A percentile compares a stretch with the other conserved stretches of the same genome.
Evolutionary conservation across 2,888 invertebrate genomes (phyloP).

Genomic region (Caenorhabditis sp.): DNA sequence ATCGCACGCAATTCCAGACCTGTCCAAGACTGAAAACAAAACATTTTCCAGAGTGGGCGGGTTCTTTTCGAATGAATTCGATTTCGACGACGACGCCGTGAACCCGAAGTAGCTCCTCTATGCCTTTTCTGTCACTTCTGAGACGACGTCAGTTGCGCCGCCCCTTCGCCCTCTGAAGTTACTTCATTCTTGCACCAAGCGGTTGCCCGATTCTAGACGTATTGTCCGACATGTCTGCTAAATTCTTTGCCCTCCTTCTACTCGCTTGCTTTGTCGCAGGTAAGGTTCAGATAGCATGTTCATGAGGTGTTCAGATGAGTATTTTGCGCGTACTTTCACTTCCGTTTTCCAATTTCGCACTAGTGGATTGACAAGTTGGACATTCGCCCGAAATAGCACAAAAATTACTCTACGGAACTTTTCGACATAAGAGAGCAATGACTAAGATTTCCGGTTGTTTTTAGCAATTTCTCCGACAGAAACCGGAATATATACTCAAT

Average conservation of each 20-base stretch:
- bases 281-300: not conserved
- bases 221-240: conserved; percentile 19
- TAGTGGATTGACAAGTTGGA: not conserved
- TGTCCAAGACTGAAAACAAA: too few relatives aligned
- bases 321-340: too few relatives aligned
- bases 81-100: too few relatives aligned
- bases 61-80: too few relatives aligned
- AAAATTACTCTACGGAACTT: not conserved
- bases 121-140: conserved; percentile 28
- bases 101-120: conserved; percentile 5
- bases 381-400: not conserved
- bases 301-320: too few relatives aligned
- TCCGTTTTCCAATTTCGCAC: not conserved
- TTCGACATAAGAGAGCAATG: not conserved
- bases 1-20: too few relatives aligned
- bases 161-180: conserved; percentile 1
- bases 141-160: too few relatives aligned
- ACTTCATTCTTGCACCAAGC: not conserved
- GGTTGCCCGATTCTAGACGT: not conserved
- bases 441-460: conserved; percentile 1
- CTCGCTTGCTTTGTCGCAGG: conserved; percentile 33
- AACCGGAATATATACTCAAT: not conserved
- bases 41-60: too few relatives aligned
- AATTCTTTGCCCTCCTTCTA: conserved; percentile 23
- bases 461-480: not conserved